Conservation (phyloP, 23 tunicate genomes). For the Halocynthia aurantium region DNA sequence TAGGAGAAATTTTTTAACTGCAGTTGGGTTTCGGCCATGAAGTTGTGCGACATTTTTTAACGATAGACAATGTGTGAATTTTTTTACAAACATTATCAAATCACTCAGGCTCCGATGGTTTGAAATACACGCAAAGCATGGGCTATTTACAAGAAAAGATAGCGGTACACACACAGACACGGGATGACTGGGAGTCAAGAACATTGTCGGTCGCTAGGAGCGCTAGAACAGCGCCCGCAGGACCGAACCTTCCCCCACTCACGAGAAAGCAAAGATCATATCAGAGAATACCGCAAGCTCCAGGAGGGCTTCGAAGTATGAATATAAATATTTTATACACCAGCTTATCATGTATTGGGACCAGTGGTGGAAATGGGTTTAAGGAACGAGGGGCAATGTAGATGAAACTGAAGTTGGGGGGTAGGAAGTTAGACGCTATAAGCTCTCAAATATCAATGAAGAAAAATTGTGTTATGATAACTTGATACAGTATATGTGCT, state of each 20-base stretch:
- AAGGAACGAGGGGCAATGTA: too few relatives aligned
- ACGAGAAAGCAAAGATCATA: slow-evolving; percentile 17
- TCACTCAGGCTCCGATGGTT: slow-evolving; percentile 69
- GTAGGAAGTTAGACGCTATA: too few relatives aligned
- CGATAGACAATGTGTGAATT: background rate
- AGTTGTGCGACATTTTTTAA: too few relatives aligned
- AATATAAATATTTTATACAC: too few relatives aligned
- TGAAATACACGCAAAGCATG: slow-evolving; percentile 86
- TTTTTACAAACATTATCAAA: background rate
- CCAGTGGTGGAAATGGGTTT: too few relatives aligned
- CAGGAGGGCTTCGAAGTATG: slow-evolving; percentile 11
- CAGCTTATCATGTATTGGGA: too few relatives aligned
- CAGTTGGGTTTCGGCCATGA: too few relatives aligned
- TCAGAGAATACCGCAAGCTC: slow-evolving; percentile 18
- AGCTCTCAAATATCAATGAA: too few relatives aligned
- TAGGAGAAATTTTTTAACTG: too few relatives aligned
- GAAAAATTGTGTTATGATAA: too few relatives aligned
- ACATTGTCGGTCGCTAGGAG: slow-evolving; percentile 16
- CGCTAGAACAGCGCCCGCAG: slow-evolving; percentile 54
- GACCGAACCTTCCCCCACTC: slow-evolving; percentile 74
- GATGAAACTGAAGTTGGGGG: too few relatives aligned
- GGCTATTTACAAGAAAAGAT: slow-evolving; percentile 70
- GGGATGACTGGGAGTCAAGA: slow-evolving; percentile 12
- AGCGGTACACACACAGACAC: slow-evolving; percentile 46
- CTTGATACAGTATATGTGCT: too few relatives aligned